These are phyloP conservation scores for Eremobia ochroleuca DNA, from an alignment of 2,888 invertebrate species.

Conservation along the genomic window DNA sequence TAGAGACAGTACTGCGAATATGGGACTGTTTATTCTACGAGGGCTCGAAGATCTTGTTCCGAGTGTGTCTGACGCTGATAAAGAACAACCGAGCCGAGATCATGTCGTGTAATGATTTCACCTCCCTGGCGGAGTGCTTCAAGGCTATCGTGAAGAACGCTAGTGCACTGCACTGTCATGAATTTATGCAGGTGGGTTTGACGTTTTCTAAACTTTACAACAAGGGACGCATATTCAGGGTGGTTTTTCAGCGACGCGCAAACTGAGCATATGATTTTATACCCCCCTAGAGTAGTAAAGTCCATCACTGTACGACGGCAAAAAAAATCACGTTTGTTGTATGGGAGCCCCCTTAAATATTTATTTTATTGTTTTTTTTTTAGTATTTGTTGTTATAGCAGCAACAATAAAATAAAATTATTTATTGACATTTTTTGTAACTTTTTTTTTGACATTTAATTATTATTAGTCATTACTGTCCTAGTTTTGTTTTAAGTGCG, in stretches of 20 bases:
- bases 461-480: no score
- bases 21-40: slow-evolving; percentile 99
- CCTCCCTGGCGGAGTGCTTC: slow-evolving; percentile 95
- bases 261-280: no score
- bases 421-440: no score
- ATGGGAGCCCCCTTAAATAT: no score
- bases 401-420: no score
- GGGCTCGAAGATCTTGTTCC: slow-evolving; percentile 97
- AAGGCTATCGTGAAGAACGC: slow-evolving; percentile 95
- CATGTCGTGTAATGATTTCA: slow-evolving; percentile 95
- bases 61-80: slow-evolving; percentile 96
- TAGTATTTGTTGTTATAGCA: no score
- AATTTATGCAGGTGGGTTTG: slow-evolving; percentile 95
- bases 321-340: no score
- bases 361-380: no score
- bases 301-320: no score
- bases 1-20: slow-evolving; percentile 98
- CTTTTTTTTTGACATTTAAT: no score
- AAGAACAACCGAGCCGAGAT: slow-evolving; percentile 93
- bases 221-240: neutral
- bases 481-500: no score
- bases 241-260: neutral
- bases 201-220: neutral
- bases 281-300: no score
- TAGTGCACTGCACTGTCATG: slow-evolving; percentile 96